Base-by-base conservation (phyloP, 1,140 invertebrate species). In the Orius laevigatus region DNA sequence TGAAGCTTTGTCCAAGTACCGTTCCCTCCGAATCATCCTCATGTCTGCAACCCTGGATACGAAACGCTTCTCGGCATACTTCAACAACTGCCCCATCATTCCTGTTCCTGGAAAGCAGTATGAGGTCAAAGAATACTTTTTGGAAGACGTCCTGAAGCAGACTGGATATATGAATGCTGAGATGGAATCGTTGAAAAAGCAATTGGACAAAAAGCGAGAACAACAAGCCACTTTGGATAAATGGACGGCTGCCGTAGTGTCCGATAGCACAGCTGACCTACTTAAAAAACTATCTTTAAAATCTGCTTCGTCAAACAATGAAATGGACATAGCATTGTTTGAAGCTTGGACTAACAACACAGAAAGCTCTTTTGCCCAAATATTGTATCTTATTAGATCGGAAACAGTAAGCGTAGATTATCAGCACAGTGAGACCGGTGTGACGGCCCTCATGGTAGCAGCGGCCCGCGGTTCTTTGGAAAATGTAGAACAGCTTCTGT, bases 21-120 rank as follows among this genome's bases (percentile, higher is more conserved):
- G 75, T 49, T 70, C 81, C 50, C 64, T 96, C 0, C 81, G 81
- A 53, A 54, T 98, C 0, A 72, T 98, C 41, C 69, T 97, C 1
- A 97, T 97, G 91, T 95, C 90, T n/a, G 92, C 93, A 5, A 87
- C 89, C 2, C 74, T 92, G 56, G 81, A 93, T 56, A 75, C 77
- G 5, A 66, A 76, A 16, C 74, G 86, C 31, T 89, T 95, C 63
- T 70, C 76, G 19, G 75, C 77, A 57, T 87, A 85, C 60, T 97
- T 97, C 65, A 76, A 78, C 55, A 73, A 77, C 44, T 79, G 80
- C 54, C 75, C 76, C 0, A 72, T 90, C 9, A 66, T 92, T n/a
- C 71, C 70, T 51, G 81, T 95, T 44, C 81, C 85, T 45, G 89
- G 89, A 0, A 74, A 78, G 36, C 62, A 76, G n/a, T 83, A 72